Conservation (phyloP, 2,888 invertebrate species). For the Pseudococcus viburni region DNA sequence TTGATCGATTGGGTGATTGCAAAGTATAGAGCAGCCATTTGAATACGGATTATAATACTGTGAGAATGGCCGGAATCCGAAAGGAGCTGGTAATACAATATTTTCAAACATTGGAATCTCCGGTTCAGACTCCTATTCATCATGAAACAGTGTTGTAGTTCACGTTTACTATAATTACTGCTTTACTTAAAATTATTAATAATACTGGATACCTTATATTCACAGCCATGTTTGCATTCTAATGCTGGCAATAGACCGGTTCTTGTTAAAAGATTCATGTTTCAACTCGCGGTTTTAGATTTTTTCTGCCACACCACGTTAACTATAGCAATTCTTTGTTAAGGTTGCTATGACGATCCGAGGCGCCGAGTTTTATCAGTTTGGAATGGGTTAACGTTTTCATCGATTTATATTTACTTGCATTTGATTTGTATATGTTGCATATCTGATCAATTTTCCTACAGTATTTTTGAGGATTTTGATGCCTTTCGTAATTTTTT, state of each 20-base stretch:
- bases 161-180: neutral
- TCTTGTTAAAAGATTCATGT: slow-evolving; percentile 29
- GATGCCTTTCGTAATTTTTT: no score
- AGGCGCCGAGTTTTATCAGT: neutral
- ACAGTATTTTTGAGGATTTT: no score
- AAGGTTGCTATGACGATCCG: neutral
- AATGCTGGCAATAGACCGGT: slow-evolving; percentile 10
- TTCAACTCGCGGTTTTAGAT: neutral
- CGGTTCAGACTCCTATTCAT: neutral
- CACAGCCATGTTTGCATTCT: neutral
- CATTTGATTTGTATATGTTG: no score
- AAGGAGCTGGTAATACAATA: slow-evolving; percentile 80
- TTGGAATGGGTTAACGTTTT: no score
- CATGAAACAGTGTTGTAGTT: neutral
- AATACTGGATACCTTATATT: neutral
- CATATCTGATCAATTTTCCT: no score
- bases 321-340: neutral
- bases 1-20: slow-evolving; percentile 86
- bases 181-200: neutral
- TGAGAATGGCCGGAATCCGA: slow-evolving; percentile 83
- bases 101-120: slow-evolving; percentile 70
- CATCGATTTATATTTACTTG: no score
- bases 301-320: neutral
- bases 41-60: slow-evolving; percentile 87
- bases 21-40: slow-evolving; percentile 84